A percentile compares a stretch with the other conserved stretches of the same genome.
These are phyloP conservation scores for Ranitomeya variabilis DNA, from an alignment of 2,113 vertebrate genomes.

Conservation along the genomic window DNA sequence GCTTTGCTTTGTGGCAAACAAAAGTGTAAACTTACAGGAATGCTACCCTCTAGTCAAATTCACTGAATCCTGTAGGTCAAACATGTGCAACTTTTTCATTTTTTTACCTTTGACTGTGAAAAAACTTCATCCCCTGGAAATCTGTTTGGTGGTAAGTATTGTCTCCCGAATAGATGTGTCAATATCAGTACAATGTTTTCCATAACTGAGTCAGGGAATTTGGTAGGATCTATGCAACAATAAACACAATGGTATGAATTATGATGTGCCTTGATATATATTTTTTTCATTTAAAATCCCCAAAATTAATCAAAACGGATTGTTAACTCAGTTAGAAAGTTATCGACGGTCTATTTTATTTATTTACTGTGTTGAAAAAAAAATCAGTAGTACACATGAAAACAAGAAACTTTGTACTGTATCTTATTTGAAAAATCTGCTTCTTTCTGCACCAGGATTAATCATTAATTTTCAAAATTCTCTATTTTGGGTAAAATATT, in stretches of 20 bases:
- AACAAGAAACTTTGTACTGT: too few species aligned
- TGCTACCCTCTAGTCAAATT: too few species aligned
- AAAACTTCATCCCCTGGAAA: constrained; percentile 33
- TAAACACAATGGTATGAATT: background rate
- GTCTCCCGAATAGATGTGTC: constrained; percentile 66
- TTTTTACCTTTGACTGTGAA: constrained; percentile 65
- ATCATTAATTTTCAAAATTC: too few species aligned
- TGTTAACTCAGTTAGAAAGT: too few species aligned
- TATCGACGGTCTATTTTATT: too few species aligned
- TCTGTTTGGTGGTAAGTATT: constrained; percentile 53
- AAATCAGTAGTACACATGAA: too few species aligned
- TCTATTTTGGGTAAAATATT: too few species aligned
- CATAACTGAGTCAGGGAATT: constrained; percentile 66
- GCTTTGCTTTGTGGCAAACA: background rate
- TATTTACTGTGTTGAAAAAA: too few species aligned
- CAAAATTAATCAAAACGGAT: too few species aligned
- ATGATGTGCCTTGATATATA: background rate
- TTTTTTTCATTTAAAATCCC: background rate
- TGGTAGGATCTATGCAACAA: constrained; percentile 57
- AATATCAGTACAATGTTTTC: constrained; percentile 63
- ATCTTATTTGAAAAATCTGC: too few species aligned
- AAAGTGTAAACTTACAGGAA: too few species aligned
- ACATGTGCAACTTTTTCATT: background rate
- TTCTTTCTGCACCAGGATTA: too few species aligned
- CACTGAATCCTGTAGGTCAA: background rate